These are phyloP conservation scores for Acyrthosiphon pisum DNA, from an alignment of 1,140 invertebrate species.

Conservation along the genomic window DNA sequence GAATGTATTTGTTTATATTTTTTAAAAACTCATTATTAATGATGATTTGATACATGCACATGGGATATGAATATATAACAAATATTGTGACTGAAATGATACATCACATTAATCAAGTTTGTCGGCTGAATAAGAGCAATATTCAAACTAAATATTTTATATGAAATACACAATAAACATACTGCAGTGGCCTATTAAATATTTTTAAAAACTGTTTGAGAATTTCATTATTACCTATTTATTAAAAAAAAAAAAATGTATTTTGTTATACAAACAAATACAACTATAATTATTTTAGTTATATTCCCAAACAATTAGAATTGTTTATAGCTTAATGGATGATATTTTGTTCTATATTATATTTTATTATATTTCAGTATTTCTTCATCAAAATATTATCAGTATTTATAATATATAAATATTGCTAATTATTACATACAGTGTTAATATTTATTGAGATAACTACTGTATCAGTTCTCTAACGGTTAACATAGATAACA, in stretches of 20 bases:
- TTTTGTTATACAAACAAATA: neutral
- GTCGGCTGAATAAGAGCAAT: neutral
- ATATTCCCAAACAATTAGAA: too few relatives aligned
- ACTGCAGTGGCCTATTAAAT: neutral
- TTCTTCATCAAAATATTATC: too few relatives aligned
- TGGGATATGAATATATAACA: neutral
- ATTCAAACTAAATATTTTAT: neutral
- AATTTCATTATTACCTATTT: neutral
- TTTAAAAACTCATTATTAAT: neutral
- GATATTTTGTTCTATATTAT: too few relatives aligned
- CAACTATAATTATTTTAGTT: neutral
- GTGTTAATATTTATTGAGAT: too few relatives aligned
- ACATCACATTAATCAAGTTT: slow-evolving; percentile 8
- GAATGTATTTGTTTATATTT: neutral
- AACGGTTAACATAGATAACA: too few relatives aligned
- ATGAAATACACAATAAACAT: neutral
- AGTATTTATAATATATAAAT: too few relatives aligned
- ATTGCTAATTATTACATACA: too few relatives aligned
- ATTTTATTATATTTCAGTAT: too few relatives aligned
- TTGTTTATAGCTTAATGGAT: too few relatives aligned
- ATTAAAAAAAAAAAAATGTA: neutral
- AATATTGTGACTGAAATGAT: neutral
- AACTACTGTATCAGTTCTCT: too few relatives aligned
- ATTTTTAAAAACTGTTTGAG: neutral
- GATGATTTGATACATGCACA: neutral